phyloP scores from a whole-genome alignment of 2,113 vertebrate genomes.

The Neotragus pygmaeus region DNA sequence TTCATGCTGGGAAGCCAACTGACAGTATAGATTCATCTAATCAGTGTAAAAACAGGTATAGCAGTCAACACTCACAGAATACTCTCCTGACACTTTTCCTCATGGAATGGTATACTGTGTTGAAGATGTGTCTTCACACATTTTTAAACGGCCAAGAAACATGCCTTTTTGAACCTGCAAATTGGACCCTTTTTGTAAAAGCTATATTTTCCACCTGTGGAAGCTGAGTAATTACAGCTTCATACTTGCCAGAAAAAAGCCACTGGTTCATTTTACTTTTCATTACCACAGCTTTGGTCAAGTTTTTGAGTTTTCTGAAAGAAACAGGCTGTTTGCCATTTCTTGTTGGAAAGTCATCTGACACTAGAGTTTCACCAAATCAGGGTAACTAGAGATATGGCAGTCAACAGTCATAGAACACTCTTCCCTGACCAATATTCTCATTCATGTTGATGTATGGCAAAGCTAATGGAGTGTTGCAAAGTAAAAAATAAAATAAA shows the following conservation, averaged over 20 bases:
- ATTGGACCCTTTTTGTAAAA: background rate
- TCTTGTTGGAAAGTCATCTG: background rate
- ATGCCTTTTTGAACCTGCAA: background rate
- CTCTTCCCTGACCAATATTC: background rate
- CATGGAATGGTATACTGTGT: background rate
- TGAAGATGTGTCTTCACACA: background rate
- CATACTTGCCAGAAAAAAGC: background rate
- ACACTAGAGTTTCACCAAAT: background rate
- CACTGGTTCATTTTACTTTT: background rate
- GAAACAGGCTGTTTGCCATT: background rate
- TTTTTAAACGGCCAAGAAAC: background rate
- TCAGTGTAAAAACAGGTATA: background rate
- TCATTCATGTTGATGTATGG: too few species aligned
- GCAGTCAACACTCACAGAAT: background rate
- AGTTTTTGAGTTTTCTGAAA: background rate
- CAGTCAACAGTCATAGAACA: background rate
- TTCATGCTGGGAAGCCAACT: background rate
- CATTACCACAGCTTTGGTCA: background rate
- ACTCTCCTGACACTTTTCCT: background rate
- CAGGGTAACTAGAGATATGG: background rate
- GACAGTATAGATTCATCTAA: background rate
- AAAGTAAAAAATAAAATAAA: too few species aligned
- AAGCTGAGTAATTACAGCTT: background rate
- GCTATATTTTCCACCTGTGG: background rate
- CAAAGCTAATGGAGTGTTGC: too few species aligned